Evolutionary conservation across 2,797 vertebrate species (phyloP).

Genomic region (Glossophaga mutica): DNA sequence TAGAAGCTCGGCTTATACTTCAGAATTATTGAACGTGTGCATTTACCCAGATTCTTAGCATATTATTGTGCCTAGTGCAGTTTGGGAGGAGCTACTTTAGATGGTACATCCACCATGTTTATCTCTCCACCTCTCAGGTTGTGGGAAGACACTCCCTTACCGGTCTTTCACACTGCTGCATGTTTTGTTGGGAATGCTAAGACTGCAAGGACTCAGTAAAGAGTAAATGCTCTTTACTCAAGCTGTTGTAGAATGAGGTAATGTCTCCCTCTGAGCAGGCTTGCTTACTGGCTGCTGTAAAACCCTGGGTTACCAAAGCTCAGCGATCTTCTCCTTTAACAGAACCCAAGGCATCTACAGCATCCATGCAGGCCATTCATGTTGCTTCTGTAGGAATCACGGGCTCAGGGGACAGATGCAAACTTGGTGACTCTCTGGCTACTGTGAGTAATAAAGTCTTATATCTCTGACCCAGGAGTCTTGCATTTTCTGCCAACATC

Average conservation of each 20-base stretch:
- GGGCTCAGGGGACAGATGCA: not conserved
- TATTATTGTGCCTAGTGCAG: not conserved
- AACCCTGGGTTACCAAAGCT: not conserved
- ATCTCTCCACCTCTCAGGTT: not conserved
- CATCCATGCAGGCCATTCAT: not conserved
- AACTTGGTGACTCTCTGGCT: not conserved
- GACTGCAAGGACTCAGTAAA: not conserved
- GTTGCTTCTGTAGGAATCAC: not conserved
- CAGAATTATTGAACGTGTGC: not conserved
- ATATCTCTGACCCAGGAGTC: not conserved
- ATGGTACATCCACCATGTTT: not conserved
- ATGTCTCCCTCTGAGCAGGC: not conserved
- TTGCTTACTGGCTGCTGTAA: not conserved
- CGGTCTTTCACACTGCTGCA: not conserved
- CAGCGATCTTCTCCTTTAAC: not conserved
- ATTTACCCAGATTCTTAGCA: not conserved
- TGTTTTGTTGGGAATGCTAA: not conserved
- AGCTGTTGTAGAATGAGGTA: not conserved
- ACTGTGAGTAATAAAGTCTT: not conserved
- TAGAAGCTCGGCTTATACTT: not conserved
- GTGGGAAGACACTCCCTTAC: not conserved
- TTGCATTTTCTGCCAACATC: not conserved
- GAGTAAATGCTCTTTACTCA: not conserved
- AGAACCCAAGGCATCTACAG: not conserved
- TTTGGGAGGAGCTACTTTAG: not conserved